Percentiles rank a stretch among this genome's conserved stretches.
Evolutionary conservation across 2,113 vertebrate species (phyloP).

Genomic region (Phrynosoma blainvillii): DNA sequence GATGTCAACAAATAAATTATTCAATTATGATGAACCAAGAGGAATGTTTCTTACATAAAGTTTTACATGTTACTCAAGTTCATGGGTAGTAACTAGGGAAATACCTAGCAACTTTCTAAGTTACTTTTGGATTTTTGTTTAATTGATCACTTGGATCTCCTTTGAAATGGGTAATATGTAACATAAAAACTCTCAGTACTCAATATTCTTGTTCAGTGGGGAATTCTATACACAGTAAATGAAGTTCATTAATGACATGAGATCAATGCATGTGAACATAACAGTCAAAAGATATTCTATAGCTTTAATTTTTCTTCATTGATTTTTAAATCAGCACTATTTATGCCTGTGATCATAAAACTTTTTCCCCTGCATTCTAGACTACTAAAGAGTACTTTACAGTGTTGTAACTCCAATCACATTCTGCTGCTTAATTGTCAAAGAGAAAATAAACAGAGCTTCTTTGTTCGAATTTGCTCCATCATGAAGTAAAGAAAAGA

Average conservation of each 20-base stretch:
- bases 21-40: neutral
- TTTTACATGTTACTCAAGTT: neutral
- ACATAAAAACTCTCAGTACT: conserved; percentile 1
- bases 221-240: neutral
- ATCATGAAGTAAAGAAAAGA: neutral
- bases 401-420: neutral
- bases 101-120: neutral
- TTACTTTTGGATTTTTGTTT: conserved; percentile 1
- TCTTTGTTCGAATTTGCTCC: neutral
- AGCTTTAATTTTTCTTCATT: conserved; percentile 18
- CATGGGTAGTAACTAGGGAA: neutral
- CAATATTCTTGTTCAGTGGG: neutral
- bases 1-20: conserved; percentile 3
- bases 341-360: conserved; percentile 9
- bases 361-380: neutral
- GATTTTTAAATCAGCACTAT: neutral
- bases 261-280: conserved; percentile 8
- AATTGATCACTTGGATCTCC: conserved; percentile 3
- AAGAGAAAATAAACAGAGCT: neutral
- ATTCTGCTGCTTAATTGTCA: neutral
- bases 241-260: conserved; percentile 7
- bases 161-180: conserved; percentile 8
- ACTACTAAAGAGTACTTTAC: neutral
- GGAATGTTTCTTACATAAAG: neutral
- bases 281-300: neutral